These are phyloP conservation scores for Dipodomys spectabilis DNA, from an alignment of 2,113 vertebrate species.

Conservation along the genomic window DNA sequence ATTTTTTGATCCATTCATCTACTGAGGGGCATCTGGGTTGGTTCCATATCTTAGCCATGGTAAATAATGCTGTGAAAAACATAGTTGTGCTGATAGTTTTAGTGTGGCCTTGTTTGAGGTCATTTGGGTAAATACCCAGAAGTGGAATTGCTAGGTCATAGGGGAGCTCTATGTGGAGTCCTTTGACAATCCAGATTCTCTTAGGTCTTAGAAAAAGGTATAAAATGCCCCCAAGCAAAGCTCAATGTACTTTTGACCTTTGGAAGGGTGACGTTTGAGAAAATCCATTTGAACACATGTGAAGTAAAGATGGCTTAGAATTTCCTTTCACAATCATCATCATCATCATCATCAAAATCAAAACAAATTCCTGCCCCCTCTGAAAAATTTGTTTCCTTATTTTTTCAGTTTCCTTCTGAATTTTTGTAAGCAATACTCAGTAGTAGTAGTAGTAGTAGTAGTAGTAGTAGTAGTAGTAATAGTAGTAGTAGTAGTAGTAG, in stretches of 20 bases:
- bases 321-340: neutral
- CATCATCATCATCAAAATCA: neutral
- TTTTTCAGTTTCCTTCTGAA: constrained; percentile 4
- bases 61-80: no score
- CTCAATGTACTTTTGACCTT: neutral
- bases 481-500: neutral
- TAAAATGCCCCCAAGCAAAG: neutral
- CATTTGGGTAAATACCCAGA: no score
- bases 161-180: no score
- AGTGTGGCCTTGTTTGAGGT: no score
- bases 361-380: neutral
- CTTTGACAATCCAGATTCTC: neutral
- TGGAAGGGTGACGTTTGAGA: neutral
- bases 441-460: neutral
- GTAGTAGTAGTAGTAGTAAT: neutral
- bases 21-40: no score
- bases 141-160: no score
- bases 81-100: no score
- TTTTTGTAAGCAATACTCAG: neutral
- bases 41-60: no score
- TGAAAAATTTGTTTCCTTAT: neutral
- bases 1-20: no score
- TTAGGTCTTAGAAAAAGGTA: neutral
- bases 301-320: neutral
- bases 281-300: neutral